These are phyloP conservation scores for Sinhomidia bicolor DNA, from an alignment of 2,888 invertebrate species.

Conservation along the genomic window DNA sequence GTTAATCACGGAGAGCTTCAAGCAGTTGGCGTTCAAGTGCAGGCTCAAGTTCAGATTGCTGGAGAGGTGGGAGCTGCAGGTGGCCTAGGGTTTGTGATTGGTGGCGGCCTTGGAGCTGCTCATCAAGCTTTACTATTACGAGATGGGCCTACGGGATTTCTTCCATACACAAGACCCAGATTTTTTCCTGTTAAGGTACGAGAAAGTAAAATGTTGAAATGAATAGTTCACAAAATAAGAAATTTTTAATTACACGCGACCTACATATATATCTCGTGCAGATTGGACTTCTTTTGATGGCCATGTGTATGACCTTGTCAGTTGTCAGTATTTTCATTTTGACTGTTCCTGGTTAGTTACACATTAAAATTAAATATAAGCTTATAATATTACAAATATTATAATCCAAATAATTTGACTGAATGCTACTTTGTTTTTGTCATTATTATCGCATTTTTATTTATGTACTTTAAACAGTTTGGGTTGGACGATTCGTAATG, in stretches of 20 bases:
- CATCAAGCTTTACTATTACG: conserved; percentile 94
- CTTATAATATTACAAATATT: no score
- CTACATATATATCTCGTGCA: conserved; percentile 76
- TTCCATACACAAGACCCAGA: conserved; percentile 93
- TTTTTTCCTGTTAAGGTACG: conserved; percentile 88
- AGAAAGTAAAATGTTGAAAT: no score
- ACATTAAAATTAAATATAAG: no score
- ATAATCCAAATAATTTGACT: no score
- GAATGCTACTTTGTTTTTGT: no score
- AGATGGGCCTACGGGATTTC: conserved; percentile 91
- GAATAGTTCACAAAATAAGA: no score
- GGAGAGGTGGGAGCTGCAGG: conserved; percentile 74
- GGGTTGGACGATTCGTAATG: conserved; percentile 79
- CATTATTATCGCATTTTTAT: no score
- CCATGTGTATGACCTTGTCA: conserved; percentile 93
- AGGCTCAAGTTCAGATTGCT: conserved; percentile 67
- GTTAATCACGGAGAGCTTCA: conserved; percentile 46
- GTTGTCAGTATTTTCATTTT: conserved; percentile 91
- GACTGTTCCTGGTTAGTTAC: conserved; percentile 87
- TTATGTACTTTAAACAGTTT: conserved; percentile 70
- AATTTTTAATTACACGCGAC: not conserved
- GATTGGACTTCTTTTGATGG: conserved; percentile 85
- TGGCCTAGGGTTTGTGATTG: conserved; percentile 77
- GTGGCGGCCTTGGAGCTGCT: conserved; percentile 87
- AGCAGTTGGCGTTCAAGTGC: conserved; percentile 58